Conservation (phyloP, 2,113 vertebrate species). For the Hemiscyllium ocellatum region DNA sequence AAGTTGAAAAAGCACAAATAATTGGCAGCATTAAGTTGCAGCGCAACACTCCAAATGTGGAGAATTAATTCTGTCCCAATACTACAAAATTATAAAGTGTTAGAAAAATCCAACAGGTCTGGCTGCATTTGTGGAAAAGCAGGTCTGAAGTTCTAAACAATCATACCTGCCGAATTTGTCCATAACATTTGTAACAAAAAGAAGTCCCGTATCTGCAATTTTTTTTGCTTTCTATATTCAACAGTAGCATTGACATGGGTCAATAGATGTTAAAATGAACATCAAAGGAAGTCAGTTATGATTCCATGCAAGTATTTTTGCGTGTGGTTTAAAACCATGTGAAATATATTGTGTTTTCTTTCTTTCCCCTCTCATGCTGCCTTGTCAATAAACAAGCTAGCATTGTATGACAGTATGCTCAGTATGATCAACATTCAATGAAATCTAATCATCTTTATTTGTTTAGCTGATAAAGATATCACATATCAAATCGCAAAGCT, state of each 20-base stretch:
- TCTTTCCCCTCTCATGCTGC: background rate
- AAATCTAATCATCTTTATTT: slow-evolving; percentile 1
- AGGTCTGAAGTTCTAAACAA: too few relatives aligned
- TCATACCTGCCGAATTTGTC: too few relatives aligned
- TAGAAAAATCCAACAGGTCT: too few relatives aligned
- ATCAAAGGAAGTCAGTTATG: background rate
- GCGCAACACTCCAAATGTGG: background rate
- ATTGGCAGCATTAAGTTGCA: background rate
- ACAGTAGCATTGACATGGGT: background rate
- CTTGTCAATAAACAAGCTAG: background rate
- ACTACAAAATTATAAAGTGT: background rate
- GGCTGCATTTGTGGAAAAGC: too few relatives aligned
- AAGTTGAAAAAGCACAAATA: background rate
- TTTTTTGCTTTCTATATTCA: too few relatives aligned
- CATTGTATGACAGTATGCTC: background rate
- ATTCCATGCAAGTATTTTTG: background rate
- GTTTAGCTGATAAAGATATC: background rate
- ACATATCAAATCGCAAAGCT: background rate
- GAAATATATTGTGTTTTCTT: background rate
- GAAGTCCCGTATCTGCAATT: too few relatives aligned
- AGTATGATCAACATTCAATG: background rate
- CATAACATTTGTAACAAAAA: too few relatives aligned
- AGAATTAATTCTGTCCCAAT: background rate
- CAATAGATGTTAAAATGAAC: background rate
- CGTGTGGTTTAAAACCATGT: background rate